These are phyloP conservation scores for Psylliodes chrysocephalus DNA, from an alignment of 2,888 invertebrate species.

Conservation along the genomic window DNA sequence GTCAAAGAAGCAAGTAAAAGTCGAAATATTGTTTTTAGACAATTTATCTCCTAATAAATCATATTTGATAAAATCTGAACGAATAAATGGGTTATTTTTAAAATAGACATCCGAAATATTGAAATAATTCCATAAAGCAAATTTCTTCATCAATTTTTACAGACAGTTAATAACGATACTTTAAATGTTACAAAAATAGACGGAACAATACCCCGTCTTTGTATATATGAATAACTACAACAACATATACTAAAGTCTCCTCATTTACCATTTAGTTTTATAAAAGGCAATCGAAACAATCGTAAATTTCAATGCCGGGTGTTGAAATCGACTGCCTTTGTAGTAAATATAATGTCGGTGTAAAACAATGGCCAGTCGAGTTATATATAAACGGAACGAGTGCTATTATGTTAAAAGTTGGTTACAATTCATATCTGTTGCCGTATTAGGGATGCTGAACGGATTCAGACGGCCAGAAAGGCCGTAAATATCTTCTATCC, in stretches of 20 bases:
- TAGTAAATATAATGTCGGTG: constrained; percentile 43
- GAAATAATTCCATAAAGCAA: no score
- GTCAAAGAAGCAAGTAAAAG: no score
- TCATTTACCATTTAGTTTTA: constrained; percentile 29
- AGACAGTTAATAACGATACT: not conserved
- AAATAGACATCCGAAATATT: no score
- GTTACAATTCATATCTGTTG: constrained; percentile 54
- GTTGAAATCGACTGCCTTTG: constrained; percentile 44
- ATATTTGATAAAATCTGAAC: no score
- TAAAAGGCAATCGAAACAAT: constrained; percentile 33
- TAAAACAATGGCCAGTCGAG: constrained; percentile 45
- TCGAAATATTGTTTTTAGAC: no score
- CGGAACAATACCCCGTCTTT: constrained; percentile 9
- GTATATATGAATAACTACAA: not conserved
- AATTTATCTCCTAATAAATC: no score
- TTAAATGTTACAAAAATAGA: constrained; percentile 1
- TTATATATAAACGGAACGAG: constrained; percentile 44
- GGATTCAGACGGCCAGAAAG: constrained; percentile 52
- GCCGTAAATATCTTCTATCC: constrained; percentile 46
- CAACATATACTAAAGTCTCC: constrained; percentile 10
- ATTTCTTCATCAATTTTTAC: no score
- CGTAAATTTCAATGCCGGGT: constrained; percentile 42
- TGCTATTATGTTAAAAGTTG: constrained; percentile 39
- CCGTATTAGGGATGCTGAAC: constrained; percentile 52
- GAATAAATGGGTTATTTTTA: no score